Percentiles rank a stretch among this genome's conserved stretches.
phyloP scores from a whole-genome alignment of 2,888 invertebrate species.

The Lumbricus terrestris region DNA sequence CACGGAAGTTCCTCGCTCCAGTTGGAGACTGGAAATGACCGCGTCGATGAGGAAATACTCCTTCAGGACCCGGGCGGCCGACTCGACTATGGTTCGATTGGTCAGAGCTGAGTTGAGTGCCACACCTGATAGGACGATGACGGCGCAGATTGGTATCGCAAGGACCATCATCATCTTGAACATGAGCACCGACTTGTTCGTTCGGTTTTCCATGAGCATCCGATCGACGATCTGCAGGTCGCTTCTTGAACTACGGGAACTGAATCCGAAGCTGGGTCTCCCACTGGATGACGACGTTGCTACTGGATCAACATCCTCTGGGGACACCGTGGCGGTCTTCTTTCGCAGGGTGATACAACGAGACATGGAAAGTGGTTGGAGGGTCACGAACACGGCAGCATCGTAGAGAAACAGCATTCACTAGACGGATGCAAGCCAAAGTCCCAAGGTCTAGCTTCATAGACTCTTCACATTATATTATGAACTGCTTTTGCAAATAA shows the following conservation, averaged over 20 bases:
- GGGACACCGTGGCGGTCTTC: not conserved
- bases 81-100: not conserved
- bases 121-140: slow-evolving; percentile 12
- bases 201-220: slow-evolving; percentile 5
- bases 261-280: not conserved
- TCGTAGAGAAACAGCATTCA: not conserved
- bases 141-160: slow-evolving; percentile 12
- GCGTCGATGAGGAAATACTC: not conserved
- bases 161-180: slow-evolving; percentile 27
- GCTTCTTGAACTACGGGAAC: not conserved
- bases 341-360: not conserved
- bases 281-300: not conserved
- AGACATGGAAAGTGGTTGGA: not conserved
- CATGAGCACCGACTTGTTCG: not conserved
- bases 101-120: not conserved
- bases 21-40: slow-evolving; percentile 7
- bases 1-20: slow-evolving; percentile 23
- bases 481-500: not conserved
- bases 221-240: not conserved
- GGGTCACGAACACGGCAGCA: not conserved
- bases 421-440: not conserved
- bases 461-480: not conserved
- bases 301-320: not conserved
- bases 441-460: not conserved
- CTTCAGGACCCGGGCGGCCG: not conserved